Evolutionary conservation across 2,888 invertebrate species (phyloP).

Genomic region (Caenorhabditis sp.): DNA sequence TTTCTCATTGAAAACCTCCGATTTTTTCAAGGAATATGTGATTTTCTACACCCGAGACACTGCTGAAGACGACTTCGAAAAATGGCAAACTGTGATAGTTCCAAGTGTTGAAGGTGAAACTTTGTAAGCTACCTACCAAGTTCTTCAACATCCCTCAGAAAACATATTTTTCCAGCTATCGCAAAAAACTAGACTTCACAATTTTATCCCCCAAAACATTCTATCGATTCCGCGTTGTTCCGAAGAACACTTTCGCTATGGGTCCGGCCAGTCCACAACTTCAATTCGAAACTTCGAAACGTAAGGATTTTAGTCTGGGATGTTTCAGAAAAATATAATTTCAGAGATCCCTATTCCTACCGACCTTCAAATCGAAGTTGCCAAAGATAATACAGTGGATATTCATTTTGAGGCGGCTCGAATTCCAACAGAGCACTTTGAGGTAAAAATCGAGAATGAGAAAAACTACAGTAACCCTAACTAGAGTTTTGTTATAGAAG

Average conservation of each 20-base stretch:
- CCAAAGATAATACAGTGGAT: constrained; percentile 48
- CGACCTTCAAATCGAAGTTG: constrained; percentile 42
- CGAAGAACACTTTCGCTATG: constrained; percentile 44
- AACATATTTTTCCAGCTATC: neutral
- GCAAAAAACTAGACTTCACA: neutral
- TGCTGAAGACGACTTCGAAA: constrained; percentile 44
- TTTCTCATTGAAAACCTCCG: constrained; percentile 5
- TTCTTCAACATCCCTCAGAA: too few species aligned
- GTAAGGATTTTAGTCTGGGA: constrained; percentile 3
- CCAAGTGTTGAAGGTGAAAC: constrained; percentile 2
- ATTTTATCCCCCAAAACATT: constrained; percentile 51
- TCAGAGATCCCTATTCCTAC: constrained; percentile 56
- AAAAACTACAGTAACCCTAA: neutral
- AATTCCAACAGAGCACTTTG: constrained; percentile 43
- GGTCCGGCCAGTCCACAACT: constrained; percentile 46
- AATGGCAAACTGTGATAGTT: constrained; percentile 47
- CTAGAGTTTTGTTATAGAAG: neutral
- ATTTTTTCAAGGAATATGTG: constrained; percentile 43
- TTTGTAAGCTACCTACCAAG: too few species aligned
- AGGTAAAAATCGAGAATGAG: neutral
- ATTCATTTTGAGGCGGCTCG: constrained; percentile 48
- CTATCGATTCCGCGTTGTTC: constrained; percentile 49
- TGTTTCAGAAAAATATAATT: neutral
- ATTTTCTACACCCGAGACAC: constrained; percentile 53
- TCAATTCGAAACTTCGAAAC: constrained; percentile 51